Conservation (phyloP, 1,140 invertebrate species). For the Drosophila busckii region DNA sequence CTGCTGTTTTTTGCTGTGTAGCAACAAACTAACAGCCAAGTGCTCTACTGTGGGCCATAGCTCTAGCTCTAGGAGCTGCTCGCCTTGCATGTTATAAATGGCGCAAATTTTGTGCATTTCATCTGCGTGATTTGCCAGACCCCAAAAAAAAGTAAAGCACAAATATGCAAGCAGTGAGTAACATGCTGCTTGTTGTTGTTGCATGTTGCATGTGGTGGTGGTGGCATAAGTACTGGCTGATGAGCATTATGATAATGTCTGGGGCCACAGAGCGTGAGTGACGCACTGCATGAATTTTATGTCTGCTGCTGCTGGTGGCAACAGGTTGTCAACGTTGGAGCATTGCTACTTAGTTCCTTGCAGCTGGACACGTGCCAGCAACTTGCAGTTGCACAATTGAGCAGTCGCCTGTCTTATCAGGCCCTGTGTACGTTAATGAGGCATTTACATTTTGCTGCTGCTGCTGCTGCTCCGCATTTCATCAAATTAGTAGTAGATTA, state of each 20-base stretch:
- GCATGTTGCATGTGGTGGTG: conserved; percentile 5
- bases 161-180: conserved; percentile 22
- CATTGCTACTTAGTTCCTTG: conserved; percentile 1
- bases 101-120: conserved; percentile 74
- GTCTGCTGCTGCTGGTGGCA: conserved; percentile 16
- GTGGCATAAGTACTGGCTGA: conserved; percentile 13
- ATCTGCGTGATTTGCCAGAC: conserved; percentile 74
- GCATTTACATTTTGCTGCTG: conserved; percentile 13
- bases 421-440: conserved; percentile 25
- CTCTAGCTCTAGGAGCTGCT: not conserved
- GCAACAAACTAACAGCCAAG: no score
- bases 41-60: no score
- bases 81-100: conserved; percentile 64
- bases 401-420: conserved; percentile 1
- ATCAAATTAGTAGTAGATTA: conserved; percentile 5
- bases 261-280: conserved; percentile 27
- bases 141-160: conserved; percentile 64
- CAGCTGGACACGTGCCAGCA: conserved; percentile 53
- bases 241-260: conserved; percentile 48
- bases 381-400: conserved; percentile 2
- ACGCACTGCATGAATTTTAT: conserved; percentile 27
- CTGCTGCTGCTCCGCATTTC: no score
- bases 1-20: no score
- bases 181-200: conserved; percentile 6
- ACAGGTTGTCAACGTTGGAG: conserved; percentile 6